Conservation (phyloP, 2,797 vertebrate genomes). For the Sus cebifrons region DNA sequence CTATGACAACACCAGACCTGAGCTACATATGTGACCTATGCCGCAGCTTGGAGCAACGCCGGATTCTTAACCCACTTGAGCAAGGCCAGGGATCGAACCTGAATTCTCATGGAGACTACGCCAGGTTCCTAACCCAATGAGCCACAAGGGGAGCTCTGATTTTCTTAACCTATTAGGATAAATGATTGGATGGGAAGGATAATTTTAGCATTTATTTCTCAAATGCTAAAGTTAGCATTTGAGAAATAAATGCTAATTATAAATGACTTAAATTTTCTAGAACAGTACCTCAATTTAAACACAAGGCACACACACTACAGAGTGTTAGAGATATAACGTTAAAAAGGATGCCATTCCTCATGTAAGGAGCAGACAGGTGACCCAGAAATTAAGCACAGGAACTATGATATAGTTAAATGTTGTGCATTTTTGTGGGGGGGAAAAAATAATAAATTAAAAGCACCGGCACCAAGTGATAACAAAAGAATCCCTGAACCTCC, state of each 20-base stretch:
- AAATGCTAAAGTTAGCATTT: too few relatives aligned
- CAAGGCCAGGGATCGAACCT: too few relatives aligned
- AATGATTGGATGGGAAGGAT: neutral
- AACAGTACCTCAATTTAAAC: neutral
- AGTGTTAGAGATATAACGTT: neutral
- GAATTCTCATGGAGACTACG: too few relatives aligned
- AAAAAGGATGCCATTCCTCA: neutral
- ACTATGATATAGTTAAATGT: neutral
- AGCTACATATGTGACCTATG: too few relatives aligned
- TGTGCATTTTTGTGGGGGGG: neutral
- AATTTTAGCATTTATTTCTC: neutral
- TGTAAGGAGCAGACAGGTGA: neutral
- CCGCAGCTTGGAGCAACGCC: too few relatives aligned
- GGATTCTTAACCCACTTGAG: too few relatives aligned
- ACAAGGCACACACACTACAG: neutral
- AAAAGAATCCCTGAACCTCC: neutral
- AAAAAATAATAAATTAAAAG: too few relatives aligned
- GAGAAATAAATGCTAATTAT: neutral
- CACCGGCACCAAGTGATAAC: neutral
- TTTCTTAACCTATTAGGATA: neutral
- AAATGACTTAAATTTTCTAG: constrained; percentile 52
- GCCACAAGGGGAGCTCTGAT: too few relatives aligned
- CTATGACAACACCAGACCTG: too few relatives aligned
- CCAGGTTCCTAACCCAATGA: too few relatives aligned
- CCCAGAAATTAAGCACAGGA: neutral